A percentile compares a stretch with the other conserved stretches of the same genome.
Evolutionary conservation across 2,888 invertebrate genomes (phyloP).

Genomic region (Rhingia campestris): DNA sequence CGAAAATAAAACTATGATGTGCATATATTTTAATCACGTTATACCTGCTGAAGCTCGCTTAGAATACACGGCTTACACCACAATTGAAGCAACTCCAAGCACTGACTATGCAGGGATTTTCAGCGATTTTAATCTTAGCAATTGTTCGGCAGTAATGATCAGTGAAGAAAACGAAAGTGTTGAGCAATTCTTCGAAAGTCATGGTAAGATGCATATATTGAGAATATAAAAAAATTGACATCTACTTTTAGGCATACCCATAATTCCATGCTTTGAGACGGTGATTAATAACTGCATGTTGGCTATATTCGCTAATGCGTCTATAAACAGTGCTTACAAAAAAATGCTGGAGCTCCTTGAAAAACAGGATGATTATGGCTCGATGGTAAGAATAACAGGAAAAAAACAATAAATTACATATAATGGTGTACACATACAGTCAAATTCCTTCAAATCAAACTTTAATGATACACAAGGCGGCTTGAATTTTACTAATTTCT

Average conservation of each 20-base stretch:
- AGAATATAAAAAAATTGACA: neutral
- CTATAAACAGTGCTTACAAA: constrained; percentile 46
- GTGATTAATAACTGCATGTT: constrained; percentile 61
- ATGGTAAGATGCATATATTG: constrained; percentile 29
- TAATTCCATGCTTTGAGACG: constrained; percentile 61
- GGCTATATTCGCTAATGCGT: constrained; percentile 41
- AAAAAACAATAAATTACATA: too few relatives aligned
- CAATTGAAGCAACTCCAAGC: constrained; percentile 34
- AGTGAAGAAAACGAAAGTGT: constrained; percentile 56
- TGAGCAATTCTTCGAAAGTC: constrained; percentile 49
- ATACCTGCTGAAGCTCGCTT: constrained; percentile 51
- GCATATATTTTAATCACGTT: constrained; percentile 75
- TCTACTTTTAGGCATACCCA: constrained; percentile 45
- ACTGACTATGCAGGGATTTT: constrained; percentile 39
- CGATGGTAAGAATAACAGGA: constrained; percentile 43
- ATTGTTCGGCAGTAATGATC: constrained; percentile 58
- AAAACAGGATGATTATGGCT: constrained; percentile 59
- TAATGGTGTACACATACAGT: too few relatives aligned
- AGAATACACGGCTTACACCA: constrained; percentile 57
- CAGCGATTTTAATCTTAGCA: constrained; percentile 64
- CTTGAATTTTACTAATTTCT: too few relatives aligned
- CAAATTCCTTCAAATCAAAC: too few relatives aligned
- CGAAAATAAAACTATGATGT: constrained; percentile 67
- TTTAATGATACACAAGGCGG: too few relatives aligned
- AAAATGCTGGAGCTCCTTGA: constrained; percentile 59